Percentiles rank a stretch among this genome's conserved stretches.
Conservation (phyloP, 2,113 vertebrate species). For the Siniperca chuatsi region DNA sequence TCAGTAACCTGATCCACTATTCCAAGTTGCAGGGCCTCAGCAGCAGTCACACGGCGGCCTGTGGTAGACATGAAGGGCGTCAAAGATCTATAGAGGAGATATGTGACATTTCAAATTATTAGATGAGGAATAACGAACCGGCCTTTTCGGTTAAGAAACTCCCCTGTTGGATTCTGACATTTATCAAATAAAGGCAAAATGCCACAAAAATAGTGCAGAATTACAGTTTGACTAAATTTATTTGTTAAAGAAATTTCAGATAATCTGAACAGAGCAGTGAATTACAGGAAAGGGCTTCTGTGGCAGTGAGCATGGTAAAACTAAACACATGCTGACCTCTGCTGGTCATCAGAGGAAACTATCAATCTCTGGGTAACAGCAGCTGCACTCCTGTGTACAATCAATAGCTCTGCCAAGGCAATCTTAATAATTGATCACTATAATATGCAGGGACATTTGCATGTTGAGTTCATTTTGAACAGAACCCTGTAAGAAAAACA, state of each 20-base stretch:
- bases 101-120: conserved; percentile 3
- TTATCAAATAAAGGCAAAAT: conserved; percentile 9
- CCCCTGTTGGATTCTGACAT: background rate
- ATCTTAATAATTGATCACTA: background rate
- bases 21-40: conserved; percentile 90
- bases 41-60: conserved; percentile 89
- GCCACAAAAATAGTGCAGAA: background rate
- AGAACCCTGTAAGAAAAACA: background rate
- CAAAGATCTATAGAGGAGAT: background rate
- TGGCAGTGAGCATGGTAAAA: background rate
- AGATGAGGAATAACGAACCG: background rate
- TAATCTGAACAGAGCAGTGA: background rate
- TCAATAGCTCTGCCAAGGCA: background rate
- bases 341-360: conserved; percentile 58
- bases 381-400: background rate
- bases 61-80: conserved; percentile 61
- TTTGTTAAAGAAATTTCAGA: background rate
- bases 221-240: background rate
- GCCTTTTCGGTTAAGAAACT: conserved; percentile 2
- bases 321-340: conserved; percentile 68
- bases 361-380: background rate
- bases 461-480: background rate
- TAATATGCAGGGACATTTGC: background rate
- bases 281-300: background rate
- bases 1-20: conserved; percentile 90